Evolutionary conservation across 2,888 invertebrate species (phyloP), one percentile per base, ranked within the genome.

Genomic region (Heliconius ismenius): DNA sequence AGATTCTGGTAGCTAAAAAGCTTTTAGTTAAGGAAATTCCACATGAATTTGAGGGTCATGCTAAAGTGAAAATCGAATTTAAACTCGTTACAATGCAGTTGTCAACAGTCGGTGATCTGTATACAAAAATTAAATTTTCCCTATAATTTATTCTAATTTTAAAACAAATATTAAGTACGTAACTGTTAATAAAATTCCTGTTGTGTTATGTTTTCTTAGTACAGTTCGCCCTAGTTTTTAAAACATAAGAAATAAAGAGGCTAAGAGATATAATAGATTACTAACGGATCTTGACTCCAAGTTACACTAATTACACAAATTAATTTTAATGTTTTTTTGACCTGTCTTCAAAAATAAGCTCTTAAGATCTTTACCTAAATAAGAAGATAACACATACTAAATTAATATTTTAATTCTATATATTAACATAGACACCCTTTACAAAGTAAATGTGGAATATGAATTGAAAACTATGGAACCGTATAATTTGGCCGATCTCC

Each of bases 61-160:
- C n/a, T 69, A 18, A n/a, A 58, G 70, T 58, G 58, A 58, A 70
- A 70, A 70, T 70, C 58, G 70, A 70, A 58, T 24, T 58, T 58
- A 70, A 70, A 58, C 32, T 70, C 54, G 70, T 70, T 70, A 70
- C 70, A 58, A 70, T 70, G 70, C 70, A 70, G 70, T 58, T 70
- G 70, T 70, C 58, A 70, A 58, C 70, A 70, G n/a, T 70, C 58
- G 21, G 70, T 58, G 70, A 13, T 58, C n/a, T 32, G n/a, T 70
- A 32, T 36, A 58, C 24, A 4, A 70, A 3, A 32, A 32, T 18
- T 11, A 28, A 26, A 28, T 21, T 68, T 68, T 28, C 69, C 69
- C 54, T 28, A 69, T 11, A 58, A n/a, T 58, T 24, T 39, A 39
- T 39, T 11, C 9, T 4, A 36, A 36, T 36, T 49, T 49, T 49